Evolutionary conservation across 1,140 invertebrate species (phyloP), one percentile per base, ranked within the genome.

Genomic region (Drosophila simulans): DNA sequence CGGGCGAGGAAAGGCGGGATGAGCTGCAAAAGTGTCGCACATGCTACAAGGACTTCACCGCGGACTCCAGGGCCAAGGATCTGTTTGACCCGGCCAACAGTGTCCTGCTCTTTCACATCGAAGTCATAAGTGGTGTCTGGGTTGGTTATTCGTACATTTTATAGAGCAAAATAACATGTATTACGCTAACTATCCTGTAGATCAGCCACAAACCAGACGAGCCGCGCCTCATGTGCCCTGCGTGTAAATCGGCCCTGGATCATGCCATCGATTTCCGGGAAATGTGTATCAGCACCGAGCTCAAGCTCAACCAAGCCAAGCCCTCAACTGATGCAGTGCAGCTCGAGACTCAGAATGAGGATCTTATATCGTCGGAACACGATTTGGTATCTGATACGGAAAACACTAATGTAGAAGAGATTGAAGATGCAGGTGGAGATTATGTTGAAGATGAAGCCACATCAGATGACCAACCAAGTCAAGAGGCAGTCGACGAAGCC

Each of bases 91-190:
- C 71, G 4, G 31, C 64, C 13, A 89, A 86, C 34, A 72, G 59
- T 7, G 65, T 89, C 1, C 53, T 89, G 40, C 56, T 86, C 5
- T 83, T 72, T 45, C 83, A 89, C 51, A 84, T 86, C 4, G 83
- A 86, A 89, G 84, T 84, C 13, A 83, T 86, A 5, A 89, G 84
- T 5, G 83, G 83, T 3, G 73, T 86, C 31, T 89, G 79, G 84
- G 83, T 86, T 12, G n/a, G 62, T 79, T 10, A 1, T 2, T 17
- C 1, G 0, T 10, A 10, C 13, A 17, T 25, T 11, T 13, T 2
- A 11, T 15, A 3, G 22, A 11, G 2, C 1, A 12, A 17, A n/a
- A 20, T 13, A 31, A 8, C 10, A 27, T 7, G 45, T 15, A 17
- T 1, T 10, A 4, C 12, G n/a, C 7, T 1, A 51, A 17, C 8